Evolutionary conservation across 2,888 invertebrate genomes (phyloP), one percentile per base, ranked within the genome.

Genomic region (Ochlodes sylvanus): DNA sequence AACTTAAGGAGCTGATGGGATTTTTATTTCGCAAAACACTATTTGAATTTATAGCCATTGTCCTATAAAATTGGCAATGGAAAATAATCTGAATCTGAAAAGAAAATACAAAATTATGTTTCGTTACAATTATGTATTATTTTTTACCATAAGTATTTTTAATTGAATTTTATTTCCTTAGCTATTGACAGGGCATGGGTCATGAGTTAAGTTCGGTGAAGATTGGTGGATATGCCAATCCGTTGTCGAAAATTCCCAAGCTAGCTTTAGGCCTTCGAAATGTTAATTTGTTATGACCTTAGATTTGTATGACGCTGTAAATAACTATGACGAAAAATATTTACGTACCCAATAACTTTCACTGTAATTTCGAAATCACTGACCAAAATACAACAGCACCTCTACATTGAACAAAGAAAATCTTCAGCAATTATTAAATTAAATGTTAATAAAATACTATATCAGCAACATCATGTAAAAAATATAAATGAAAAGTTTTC

Each of bases 331-430:
- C n/a, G n/a, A n/a, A 15, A 1, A 32, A 34, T 32, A 10, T 5
- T 32, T 55, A 17, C 7, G 64, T 63, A 68, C 71, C 68, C 61
- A 64, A 63, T 44, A 61, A 50, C 42, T 69, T 71, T 74, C 80
- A 89, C 89, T 75, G 77, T 83, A 89, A 90, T 89, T 90, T 90
- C 81, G 87, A 82, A 72, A 72, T 63, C 70, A 69, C 67, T 63
- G 64, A 72, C 79, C 77, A 79, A 84, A 80, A 55, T 38, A 71
- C 74, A 62, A 69, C 56, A 76, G 73, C 71, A 73, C 70, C 71
- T 75, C 82, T 83, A 86, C 87, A 87, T 87, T 76, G 79, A 88
- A 81, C 69, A 79, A 81, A 76, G 75, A 76, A 80, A 80, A 82
- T 74, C 79, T 73, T 83, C 77, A 79, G 70, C 70, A 81, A 77